Evolutionary conservation across 2,888 invertebrate genomes (phyloP).

Genomic region (Phortica magna): DNA sequence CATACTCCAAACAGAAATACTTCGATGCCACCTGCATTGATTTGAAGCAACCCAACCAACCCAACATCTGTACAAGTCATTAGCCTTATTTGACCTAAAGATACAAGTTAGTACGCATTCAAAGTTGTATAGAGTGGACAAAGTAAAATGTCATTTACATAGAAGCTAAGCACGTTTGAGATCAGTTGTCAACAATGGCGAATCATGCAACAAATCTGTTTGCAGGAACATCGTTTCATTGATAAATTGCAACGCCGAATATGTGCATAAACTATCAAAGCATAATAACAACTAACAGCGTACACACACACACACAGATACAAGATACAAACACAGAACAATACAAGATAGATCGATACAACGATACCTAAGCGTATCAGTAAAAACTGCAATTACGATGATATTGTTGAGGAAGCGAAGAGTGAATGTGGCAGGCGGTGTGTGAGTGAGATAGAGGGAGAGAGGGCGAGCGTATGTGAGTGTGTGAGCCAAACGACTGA

Average conservation of each 20-base stretch:
- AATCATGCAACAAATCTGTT: conserved; percentile 21
- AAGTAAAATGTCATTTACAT: conserved; percentile 56
- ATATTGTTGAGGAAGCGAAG: background rate
- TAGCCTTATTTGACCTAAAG: conserved; percentile 46
- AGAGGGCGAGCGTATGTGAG: conserved; percentile 24
- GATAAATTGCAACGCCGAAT: conserved; percentile 62
- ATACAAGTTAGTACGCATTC: background rate
- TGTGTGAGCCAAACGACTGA: conserved; percentile 53
- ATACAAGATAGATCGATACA: background rate
- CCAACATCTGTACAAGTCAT: conserved; percentile 25
- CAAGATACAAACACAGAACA: background rate
- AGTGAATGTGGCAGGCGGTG: conserved; percentile 3
- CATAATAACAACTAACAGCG: conserved; percentile 45
- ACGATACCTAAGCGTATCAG: conserved; percentile 60
- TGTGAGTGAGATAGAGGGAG: conserved; percentile 16
- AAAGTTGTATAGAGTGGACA: conserved; percentile 38
- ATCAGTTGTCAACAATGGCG: background rate
- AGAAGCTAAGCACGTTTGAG: conserved; percentile 8
- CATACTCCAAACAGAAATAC: too few relatives aligned
- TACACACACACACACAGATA: conserved; percentile 51
- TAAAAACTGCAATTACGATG: conserved; percentile 56
- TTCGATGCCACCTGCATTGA: background rate
- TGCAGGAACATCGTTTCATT: conserved; percentile 65
- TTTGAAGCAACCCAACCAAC: background rate
- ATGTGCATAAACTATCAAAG: conserved; percentile 37